phyloP scores from a whole-genome alignment of 2,113 vertebrate species.

The Phycodurus eques region DNA sequence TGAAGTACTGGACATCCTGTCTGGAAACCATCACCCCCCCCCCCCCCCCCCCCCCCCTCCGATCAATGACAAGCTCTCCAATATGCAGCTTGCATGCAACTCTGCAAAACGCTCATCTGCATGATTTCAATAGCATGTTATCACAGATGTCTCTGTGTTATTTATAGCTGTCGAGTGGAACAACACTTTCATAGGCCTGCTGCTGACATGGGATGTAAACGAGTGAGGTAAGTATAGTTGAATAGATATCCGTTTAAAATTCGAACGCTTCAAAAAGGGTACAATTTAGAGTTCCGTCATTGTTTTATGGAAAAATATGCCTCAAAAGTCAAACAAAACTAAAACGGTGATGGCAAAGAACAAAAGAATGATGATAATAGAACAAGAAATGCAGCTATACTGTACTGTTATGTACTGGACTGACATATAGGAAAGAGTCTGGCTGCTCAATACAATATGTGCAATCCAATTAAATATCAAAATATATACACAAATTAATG shows the following conservation, averaged over 20 bases:
- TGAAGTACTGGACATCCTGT: slow-evolving; percentile 19
- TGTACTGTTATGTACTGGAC: too few species aligned
- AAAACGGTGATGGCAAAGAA: not conserved
- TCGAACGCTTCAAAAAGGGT: too few species aligned
- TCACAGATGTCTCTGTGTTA: slow-evolving; percentile 45
- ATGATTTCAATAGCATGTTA: slow-evolving; percentile 40
- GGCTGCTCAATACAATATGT: not conserved
- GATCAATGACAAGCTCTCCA: slow-evolving; percentile 22
- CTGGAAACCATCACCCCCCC: slow-evolving; percentile 1
- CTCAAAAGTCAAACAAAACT: too few species aligned
- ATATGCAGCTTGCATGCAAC: not conserved
- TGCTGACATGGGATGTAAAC: slow-evolving; percentile 35
- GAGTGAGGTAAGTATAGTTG: slow-evolving; percentile 9
- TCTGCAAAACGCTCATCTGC: slow-evolving; percentile 40
- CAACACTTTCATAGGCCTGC: slow-evolving; percentile 27
- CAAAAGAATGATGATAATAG: not conserved
- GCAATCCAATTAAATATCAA: not conserved
- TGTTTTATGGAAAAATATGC: too few species aligned
- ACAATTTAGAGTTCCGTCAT: too few species aligned
- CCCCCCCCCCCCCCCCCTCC: not conserved
- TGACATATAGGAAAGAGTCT: too few species aligned
- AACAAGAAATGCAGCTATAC: not conserved
- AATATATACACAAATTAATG: too few species aligned
- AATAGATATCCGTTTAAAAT: not conserved
- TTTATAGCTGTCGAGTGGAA: slow-evolving; percentile 50